Evolutionary conservation across 2,113 vertebrate species (phyloP).

Genomic region (Sphyrna mokarran): DNA sequence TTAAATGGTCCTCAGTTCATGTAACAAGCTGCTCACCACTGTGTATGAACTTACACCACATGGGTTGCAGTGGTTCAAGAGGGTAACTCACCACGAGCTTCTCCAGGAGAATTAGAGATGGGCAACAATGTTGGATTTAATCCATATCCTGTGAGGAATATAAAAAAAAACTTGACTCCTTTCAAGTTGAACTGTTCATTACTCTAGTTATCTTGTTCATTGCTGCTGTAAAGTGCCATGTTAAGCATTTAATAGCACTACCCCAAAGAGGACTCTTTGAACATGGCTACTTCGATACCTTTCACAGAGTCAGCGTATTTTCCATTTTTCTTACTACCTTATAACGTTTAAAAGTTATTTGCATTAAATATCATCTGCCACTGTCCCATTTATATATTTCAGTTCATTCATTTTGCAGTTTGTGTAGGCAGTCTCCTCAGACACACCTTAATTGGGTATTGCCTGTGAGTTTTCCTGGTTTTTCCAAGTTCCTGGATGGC

Average conservation of each 20-base stretch:
- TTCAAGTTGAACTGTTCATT: not conserved
- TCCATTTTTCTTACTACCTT: not conserved
- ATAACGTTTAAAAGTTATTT: not conserved
- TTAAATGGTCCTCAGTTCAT: not conserved
- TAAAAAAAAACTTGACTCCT: not conserved
- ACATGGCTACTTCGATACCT: not conserved
- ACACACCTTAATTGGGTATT: not conserved
- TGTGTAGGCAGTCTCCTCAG: too few species aligned
- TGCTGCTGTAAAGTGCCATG: not conserved
- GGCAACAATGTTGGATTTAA: too few species aligned
- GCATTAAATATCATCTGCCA: not conserved
- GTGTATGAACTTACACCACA: too few species aligned
- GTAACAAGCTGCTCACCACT: not conserved
- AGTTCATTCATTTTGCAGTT: not conserved
- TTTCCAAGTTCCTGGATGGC: not conserved
- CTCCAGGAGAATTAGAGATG: too few species aligned
- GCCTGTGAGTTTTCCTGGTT: not conserved
- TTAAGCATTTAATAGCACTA: not conserved
- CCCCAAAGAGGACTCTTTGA: not conserved
- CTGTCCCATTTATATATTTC: not conserved
- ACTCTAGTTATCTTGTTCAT: not conserved
- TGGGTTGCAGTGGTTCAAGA: too few species aligned
- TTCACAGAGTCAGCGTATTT: not conserved
- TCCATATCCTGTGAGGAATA: too few species aligned
- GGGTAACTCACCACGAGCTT: too few species aligned